phyloP scores from a whole-genome alignment of 2,888 invertebrate genomes.

The Sinelater perroti region DNA sequence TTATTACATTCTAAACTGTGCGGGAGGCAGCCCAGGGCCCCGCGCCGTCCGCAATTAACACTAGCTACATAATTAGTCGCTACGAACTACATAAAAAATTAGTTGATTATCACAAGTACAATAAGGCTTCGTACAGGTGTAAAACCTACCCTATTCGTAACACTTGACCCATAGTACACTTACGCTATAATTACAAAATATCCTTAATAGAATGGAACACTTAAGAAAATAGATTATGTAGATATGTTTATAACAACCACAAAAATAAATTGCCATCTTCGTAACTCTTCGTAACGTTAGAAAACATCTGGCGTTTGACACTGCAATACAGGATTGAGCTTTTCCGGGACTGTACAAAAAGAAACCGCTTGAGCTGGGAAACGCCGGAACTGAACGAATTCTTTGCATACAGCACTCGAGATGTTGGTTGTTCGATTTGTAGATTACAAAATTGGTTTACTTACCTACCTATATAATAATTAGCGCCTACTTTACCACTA shows the following conservation, averaged over 20 bases:
- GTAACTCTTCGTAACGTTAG: conserved; percentile 1
- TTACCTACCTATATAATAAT: too few relatives aligned
- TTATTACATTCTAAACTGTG: conserved; percentile 11
- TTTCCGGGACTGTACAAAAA: not conserved
- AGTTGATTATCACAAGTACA: conserved; percentile 51
- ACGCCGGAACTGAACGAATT: too few relatives aligned
- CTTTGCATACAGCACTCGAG: too few relatives aligned
- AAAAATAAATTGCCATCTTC: conserved; percentile 21
- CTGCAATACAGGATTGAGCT: conserved; percentile 7
- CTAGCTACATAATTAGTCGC: conserved; percentile 8
- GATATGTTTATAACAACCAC: conserved; percentile 45
- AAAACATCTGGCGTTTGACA: conserved; percentile 5
- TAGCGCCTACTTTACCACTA: too few relatives aligned
- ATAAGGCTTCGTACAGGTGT: conserved; percentile 50
- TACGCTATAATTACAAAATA: conserved; percentile 25
- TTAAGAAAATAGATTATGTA: conserved; percentile 45
- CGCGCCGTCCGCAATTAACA: not conserved
- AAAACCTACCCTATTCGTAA: conserved; percentile 29
- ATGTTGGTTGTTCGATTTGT: too few relatives aligned
- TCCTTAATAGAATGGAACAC: conserved; percentile 35
- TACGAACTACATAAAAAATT: conserved; percentile 31
- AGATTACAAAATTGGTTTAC: too few relatives aligned
- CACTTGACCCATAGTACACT: conserved; percentile 19
- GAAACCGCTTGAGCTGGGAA: conserved; percentile 4
- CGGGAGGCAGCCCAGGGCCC: not conserved